Conservation (phyloP, 2,797 vertebrate genomes). For the Hyperoplus immaculatus region DNA sequence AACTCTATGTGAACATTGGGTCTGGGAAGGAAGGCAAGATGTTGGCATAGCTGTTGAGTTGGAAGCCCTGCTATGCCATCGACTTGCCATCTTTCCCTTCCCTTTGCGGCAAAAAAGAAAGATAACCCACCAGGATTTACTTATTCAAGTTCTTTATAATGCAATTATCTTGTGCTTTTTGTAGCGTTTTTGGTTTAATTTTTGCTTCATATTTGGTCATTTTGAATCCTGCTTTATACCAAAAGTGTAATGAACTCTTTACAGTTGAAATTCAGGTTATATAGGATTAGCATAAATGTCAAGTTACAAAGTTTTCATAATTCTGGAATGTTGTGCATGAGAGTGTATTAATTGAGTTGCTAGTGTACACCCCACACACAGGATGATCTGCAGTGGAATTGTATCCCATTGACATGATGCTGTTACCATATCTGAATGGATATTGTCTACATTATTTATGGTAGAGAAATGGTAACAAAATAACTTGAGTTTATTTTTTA, state of each 20-base stretch:
- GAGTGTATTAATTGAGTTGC: not conserved
- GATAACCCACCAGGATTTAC: not conserved
- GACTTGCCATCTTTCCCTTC: slow-evolving; percentile 78
- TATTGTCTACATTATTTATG: no score
- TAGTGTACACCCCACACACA: no score
- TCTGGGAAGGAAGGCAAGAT: slow-evolving; percentile 81
- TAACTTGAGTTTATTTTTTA: no score
- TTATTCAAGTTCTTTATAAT: not conserved
- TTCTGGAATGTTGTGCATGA: not conserved
- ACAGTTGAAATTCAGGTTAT: not conserved
- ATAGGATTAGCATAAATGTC: not conserved
- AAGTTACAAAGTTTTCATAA: not conserved
- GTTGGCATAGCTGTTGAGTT: slow-evolving; percentile 81
- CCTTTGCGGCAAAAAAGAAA: slow-evolving; percentile 43
- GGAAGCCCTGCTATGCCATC: slow-evolving; percentile 78
- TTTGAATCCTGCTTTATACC: not conserved
- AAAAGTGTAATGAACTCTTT: not conserved
- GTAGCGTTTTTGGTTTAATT: not conserved
- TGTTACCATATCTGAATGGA: not conserved
- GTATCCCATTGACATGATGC: not conserved
- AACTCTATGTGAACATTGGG: slow-evolving; percentile 41
- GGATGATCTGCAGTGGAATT: not conserved
- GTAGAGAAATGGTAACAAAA: not conserved
- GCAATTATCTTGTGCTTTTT: not conserved
- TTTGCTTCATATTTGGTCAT: not conserved